Evolutionary conservation across 2,113 vertebrate species (phyloP).

Genomic region (Andinoacara biseriatus): DNA sequence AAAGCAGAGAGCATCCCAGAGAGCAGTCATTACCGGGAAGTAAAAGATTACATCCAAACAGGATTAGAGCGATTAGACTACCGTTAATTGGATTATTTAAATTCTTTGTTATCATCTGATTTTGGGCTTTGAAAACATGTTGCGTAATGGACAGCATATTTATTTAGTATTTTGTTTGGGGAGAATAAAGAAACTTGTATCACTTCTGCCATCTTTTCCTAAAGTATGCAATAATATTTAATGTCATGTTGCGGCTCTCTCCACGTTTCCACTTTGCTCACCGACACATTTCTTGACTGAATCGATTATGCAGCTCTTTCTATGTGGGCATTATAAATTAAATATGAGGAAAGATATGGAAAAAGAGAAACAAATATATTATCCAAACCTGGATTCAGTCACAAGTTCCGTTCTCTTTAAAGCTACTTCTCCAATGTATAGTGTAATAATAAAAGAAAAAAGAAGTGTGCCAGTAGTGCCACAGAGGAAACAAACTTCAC

Average conservation of each 20-base stretch:
- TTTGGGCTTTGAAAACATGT: neutral
- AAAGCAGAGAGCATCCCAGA: neutral
- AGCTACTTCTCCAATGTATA: rapidly evolving
- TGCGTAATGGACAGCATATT: neutral
- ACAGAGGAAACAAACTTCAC: rapidly evolving
- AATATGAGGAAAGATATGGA: constrained; percentile 1
- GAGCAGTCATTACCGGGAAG: neutral
- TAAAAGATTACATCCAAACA: neutral
- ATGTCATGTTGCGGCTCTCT: neutral
- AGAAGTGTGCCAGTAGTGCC: too few species aligned
- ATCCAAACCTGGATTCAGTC: neutral
- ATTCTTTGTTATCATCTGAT: neutral
- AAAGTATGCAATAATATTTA: neutral
- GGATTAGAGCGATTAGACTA: neutral
- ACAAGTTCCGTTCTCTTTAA: neutral
- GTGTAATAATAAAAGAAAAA: too few species aligned
- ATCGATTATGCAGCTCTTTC: neutral
- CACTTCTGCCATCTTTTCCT: rapidly evolving
- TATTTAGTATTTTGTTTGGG: neutral
- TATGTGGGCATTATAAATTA: neutral
- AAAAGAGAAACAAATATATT: neutral
- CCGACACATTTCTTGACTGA: neutral
- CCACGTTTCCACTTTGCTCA: rapidly evolving
- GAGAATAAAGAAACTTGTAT: neutral
- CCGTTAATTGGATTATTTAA: neutral